Percentiles rank a stretch among this genome's conserved stretches.
Conservation (phyloP, 1,140 invertebrate genomes). For the Leptinotarsa defecta region DNA sequence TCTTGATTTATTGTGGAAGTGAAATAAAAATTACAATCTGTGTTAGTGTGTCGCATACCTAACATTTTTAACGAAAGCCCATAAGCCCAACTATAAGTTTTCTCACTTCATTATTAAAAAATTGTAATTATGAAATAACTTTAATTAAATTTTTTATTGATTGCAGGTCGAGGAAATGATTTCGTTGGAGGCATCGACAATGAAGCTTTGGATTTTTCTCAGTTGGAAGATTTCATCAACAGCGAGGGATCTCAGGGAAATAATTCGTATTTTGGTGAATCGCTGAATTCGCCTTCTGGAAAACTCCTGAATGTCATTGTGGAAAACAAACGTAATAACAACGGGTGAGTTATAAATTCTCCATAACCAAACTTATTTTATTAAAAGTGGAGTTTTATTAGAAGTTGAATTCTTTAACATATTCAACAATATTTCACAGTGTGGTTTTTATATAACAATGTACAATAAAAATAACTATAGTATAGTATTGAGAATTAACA, state of each 20-base stretch:
- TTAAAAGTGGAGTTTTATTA: too few species aligned
- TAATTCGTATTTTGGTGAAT: slow-evolving; percentile 51
- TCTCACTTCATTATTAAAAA: background rate
- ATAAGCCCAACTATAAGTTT: background rate
- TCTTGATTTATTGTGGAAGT: too few species aligned
- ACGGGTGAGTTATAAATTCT: slow-evolving; percentile 30
- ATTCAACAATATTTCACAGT: too few species aligned
- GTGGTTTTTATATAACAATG: too few species aligned
- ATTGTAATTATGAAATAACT: background rate
- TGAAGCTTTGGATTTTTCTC: slow-evolving; percentile 78
- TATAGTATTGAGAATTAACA: too few species aligned
- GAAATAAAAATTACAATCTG: too few species aligned
- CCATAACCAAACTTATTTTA: too few species aligned
- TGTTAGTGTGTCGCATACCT: background rate
- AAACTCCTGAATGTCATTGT: slow-evolving; percentile 55
- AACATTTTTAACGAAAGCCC: background rate
- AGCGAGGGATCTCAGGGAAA: slow-evolving; percentile 60
- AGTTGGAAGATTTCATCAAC: slow-evolving; percentile 79
- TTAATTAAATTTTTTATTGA: background rate
- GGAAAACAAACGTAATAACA: slow-evolving; percentile 49
- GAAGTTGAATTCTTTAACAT: too few species aligned
- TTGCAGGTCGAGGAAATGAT: slow-evolving; percentile 65
- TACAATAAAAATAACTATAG: too few species aligned
- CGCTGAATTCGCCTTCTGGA: slow-evolving; percentile 48
- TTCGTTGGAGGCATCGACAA: slow-evolving; percentile 81